Percentiles rank a stretch among this genome's conserved stretches.
These are phyloP conservation scores for Microchrysa polita DNA, from an alignment of 2,888 invertebrate genomes.

Conservation along the genomic window DNA sequence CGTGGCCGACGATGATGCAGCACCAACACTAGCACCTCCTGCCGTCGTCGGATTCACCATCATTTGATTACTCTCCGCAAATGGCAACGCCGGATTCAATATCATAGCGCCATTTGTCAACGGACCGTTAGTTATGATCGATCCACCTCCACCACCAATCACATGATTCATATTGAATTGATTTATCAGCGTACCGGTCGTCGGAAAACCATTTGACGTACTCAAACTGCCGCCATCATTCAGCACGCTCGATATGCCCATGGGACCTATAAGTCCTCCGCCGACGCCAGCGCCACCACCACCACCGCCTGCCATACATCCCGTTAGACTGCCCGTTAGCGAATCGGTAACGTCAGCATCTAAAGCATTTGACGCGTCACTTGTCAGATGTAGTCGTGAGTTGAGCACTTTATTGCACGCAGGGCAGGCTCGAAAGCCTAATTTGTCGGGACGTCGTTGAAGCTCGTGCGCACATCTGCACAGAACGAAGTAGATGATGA, in stretches of 20 bases:
- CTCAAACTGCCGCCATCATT: constrained; percentile 23
- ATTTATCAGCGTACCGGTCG: not conserved
- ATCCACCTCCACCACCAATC: not conserved
- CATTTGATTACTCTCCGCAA: constrained; percentile 16
- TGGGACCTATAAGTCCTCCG: constrained; percentile 16
- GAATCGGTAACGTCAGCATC: constrained; percentile 10
- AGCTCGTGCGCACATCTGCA: constrained; percentile 74
- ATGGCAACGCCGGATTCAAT: constrained; percentile 14
- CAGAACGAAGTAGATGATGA: not conserved
- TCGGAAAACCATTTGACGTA: not conserved
- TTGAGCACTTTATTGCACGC: constrained; percentile 76
- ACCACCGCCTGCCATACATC: too few relatives aligned
- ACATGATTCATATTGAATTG: constrained; percentile 5
- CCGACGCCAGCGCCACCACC: too few relatives aligned
- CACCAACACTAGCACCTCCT: too few relatives aligned
- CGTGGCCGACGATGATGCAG: constrained; percentile 5
- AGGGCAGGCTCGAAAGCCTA: constrained; percentile 74
- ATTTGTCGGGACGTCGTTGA: constrained; percentile 71
- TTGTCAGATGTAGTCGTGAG: constrained; percentile 71
- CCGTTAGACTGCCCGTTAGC: constrained; percentile 38
- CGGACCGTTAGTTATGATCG: too few relatives aligned
- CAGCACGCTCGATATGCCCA: constrained; percentile 39
- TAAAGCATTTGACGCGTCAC: constrained; percentile 49
- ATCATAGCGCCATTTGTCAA: constrained; percentile 19
- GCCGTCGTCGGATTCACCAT: not conserved